Evolutionary conservation across 1,140 invertebrate genomes (phyloP).

Genomic region (Phymorhynchus buccinoides): DNA sequence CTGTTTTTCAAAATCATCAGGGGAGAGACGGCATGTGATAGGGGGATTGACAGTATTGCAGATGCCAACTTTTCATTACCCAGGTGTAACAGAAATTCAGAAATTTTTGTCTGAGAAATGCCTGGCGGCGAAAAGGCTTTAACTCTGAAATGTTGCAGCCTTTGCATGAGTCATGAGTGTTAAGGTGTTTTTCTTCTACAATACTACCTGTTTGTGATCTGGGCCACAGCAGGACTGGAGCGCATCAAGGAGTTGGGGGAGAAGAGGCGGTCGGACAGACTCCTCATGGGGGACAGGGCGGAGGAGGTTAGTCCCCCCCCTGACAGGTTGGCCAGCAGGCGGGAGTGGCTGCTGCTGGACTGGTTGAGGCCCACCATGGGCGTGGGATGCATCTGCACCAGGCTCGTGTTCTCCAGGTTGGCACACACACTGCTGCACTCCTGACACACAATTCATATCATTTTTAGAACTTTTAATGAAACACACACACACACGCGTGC

Average conservation of each 20-base stretch:
- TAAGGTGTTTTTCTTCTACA: too few relatives aligned
- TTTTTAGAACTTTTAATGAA: too few relatives aligned
- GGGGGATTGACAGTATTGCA: too few relatives aligned
- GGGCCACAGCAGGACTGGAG: constrained; percentile 39
- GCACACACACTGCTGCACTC: constrained; percentile 59
- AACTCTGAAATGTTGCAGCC: too few relatives aligned
- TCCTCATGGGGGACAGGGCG: constrained; percentile 65
- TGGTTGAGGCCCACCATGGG: constrained; percentile 53
- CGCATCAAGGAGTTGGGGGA: constrained; percentile 55
- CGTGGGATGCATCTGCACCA: constrained; percentile 42
- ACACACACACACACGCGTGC: too few relatives aligned
- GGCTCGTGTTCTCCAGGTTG: constrained; percentile 58
- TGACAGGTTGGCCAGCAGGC: constrained; percentile 56
- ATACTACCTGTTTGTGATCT: constrained; percentile 51
- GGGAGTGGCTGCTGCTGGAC: constrained; percentile 58
- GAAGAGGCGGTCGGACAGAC: constrained; percentile 60
- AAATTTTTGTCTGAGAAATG: too few relatives aligned
- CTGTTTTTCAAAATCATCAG: too few relatives aligned
- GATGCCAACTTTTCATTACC: too few relatives aligned
- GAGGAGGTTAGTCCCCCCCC: constrained; percentile 64
- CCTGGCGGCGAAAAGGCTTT: too few relatives aligned
- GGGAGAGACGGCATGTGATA: too few relatives aligned
- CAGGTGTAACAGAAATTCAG: too few relatives aligned
- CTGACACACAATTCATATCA: constrained; percentile 51
- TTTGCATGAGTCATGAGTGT: too few relatives aligned